Percentiles rank a stretch among this genome's conserved stretches.
Conservation (phyloP, 1,140 invertebrate genomes). For the Nebria ingens region DNA sequence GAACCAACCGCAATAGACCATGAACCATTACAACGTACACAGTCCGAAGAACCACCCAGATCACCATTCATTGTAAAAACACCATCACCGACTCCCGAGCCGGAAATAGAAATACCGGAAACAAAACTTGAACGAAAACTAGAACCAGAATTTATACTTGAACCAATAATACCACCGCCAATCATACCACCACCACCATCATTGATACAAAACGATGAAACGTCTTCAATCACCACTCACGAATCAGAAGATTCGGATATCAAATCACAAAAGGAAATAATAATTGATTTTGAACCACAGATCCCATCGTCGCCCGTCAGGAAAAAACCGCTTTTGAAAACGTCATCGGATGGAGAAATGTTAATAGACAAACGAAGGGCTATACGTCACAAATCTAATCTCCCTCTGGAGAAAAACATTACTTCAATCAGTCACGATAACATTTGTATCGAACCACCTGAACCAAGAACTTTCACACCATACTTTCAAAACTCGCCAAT, state of each 20-base stretch:
- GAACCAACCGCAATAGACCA: conserved; percentile 42
- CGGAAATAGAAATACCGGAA: conserved; percentile 22
- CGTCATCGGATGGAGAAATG: conserved; percentile 70
- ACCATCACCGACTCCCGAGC: conserved; percentile 26
- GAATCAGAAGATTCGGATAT: conserved; percentile 42
- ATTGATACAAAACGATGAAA: conserved; percentile 10
- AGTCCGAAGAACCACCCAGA: conserved; percentile 69
- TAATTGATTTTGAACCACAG: conserved; percentile 76
- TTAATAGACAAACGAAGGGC: conserved; percentile 48
- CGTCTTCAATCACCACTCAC: conserved; percentile 26
- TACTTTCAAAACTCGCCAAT: conserved; percentile 48
- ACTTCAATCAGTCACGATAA: conserved; percentile 48
- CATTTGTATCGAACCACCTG: conserved; percentile 30
- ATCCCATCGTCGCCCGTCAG: conserved; percentile 43
- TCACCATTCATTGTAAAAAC: conserved; percentile 50
- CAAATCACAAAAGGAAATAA: conserved; percentile 64
- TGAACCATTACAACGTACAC: conserved; percentile 66
- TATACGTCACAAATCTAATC: conserved; percentile 26
- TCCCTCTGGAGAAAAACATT: conserved; percentile 37
- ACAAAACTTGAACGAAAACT: conserved; percentile 17
- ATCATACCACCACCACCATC: not conserved
- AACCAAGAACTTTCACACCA: conserved; percentile 23
- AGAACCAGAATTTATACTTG: too few species aligned
- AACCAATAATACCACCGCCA: conserved; percentile 33
- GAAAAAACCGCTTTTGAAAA: conserved; percentile 60